Base-by-base conservation (phyloP, 1,140 invertebrate species). In the Rhopalosiphum maidis region DNA sequence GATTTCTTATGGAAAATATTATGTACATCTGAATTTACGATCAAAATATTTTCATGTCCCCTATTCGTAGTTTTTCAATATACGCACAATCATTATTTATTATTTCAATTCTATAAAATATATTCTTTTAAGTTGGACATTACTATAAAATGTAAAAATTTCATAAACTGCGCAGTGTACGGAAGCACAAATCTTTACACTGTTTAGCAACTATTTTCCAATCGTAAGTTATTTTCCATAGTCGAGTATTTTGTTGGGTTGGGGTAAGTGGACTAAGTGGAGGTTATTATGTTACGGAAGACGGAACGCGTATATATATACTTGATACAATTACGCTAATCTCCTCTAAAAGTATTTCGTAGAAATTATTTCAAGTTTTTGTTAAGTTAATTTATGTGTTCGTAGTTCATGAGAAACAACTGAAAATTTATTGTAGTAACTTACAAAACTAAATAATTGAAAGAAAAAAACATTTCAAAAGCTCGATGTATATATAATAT, bases 351-450 rank as follows among this genome's bases (percentile, higher is more conserved):
- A n/a, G 46, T 35, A 48, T 87, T 87, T 43, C 41, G 43, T 87
- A n/a, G 25, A 48, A 87, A 87, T 87, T 87, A 87, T 87, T 87
- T 87, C 43, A 87, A 48, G 86, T 51, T 87, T 87, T 48, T 35
- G 5, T 87, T 35, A 48, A n/a, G 46, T 87, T 6, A n/a, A 87
- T 87, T 87, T 48, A 48, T 87, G 18, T 46, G 85, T 46, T 86
- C 43, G 37, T 41, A 46, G 25, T 30, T 87, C 30, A 30, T 46
- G 43, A 46, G 85, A 87, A 87, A 87, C 25, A 46, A 48, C 85
- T 87, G 25, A 6, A 46, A 87, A 87, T 87, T 46, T 46, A 46
- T 25, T 46, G 43, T 87, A 87, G 43, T 85, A 86, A 87, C 85
- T 87, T 46, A 46, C 85, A 3, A 87, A 46, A 18, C n/a, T 87